Conservation (phyloP, 2,888 invertebrate genomes). For the Therioaphis trifolii region DNA sequence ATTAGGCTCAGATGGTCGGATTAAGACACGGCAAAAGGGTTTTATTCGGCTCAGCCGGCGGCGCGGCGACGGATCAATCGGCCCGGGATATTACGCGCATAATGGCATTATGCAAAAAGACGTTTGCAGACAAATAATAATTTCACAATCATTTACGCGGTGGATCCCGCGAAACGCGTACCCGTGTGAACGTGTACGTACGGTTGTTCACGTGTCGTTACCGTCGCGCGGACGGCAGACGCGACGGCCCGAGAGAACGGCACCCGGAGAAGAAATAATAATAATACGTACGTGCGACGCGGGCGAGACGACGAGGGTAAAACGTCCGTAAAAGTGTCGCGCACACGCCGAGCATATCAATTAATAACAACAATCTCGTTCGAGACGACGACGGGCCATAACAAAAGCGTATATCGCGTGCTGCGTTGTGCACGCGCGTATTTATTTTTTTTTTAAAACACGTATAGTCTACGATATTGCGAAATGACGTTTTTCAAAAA, state of each 20-base stretch:
- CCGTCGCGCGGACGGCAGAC: background rate
- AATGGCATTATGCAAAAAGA: background rate
- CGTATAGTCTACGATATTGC: background rate
- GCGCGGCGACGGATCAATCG: background rate
- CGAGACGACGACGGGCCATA: background rate
- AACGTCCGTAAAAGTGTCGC: background rate
- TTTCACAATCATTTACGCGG: too few relatives aligned
- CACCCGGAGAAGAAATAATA: background rate
- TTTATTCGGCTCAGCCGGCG: background rate
- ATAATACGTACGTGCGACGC: background rate
- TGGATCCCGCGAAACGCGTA: too few relatives aligned
- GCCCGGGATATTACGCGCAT: background rate
- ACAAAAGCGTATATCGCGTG: too few relatives aligned
- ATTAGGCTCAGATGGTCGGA: constrained; percentile 41
- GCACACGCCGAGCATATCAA: constrained; percentile 25
- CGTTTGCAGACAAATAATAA: too few relatives aligned
- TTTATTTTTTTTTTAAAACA: background rate
- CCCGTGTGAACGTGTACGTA: background rate
- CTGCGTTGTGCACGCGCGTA: too few relatives aligned
- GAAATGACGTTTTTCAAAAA: constrained; percentile 20
- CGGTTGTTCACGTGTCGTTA: background rate
- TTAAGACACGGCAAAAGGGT: background rate
- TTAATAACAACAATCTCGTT: constrained; percentile 7
- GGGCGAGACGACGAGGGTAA: background rate
- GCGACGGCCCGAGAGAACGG: background rate